These are phyloP conservation scores for Sycophila sp. DNA, from an alignment of 1,140 invertebrate species.

Conservation along the genomic window DNA sequence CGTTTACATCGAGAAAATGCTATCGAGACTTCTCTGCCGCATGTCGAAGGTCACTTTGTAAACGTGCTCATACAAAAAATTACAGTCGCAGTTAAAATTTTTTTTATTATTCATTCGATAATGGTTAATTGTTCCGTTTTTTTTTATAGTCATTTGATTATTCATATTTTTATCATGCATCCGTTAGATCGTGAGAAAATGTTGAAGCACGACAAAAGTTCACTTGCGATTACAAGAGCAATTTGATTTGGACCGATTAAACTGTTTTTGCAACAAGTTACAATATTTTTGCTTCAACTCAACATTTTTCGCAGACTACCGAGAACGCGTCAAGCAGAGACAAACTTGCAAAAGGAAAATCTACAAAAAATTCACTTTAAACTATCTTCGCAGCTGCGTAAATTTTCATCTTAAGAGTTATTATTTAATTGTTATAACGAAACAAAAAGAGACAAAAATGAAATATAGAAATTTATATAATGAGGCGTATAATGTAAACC, in stretches of 20 bases:
- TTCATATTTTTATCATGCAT: not conserved
- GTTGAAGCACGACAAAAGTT: conserved; percentile 10
- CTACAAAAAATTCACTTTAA: too few species aligned
- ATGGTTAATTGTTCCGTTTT: too few species aligned
- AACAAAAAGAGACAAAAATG: not conserved
- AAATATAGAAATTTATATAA: not conserved
- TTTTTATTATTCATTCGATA: too few species aligned
- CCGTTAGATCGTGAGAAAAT: conserved; percentile 9
- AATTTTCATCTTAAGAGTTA: too few species aligned
- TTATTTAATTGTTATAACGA: not conserved
- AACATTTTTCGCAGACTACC: conserved; percentile 1
- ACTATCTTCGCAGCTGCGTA: too few species aligned
- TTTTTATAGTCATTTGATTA: too few species aligned
- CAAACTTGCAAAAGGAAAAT: too few species aligned
- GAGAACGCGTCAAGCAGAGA: too few species aligned
- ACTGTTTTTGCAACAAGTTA: conserved; percentile 10
- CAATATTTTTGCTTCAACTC: not conserved
- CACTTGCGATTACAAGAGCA: not conserved
- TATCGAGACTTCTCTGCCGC: not conserved
- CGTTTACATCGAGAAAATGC: conserved; percentile 20
- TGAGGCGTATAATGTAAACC: too few species aligned
- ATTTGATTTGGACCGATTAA: conserved; percentile 30
- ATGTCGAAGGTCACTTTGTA: conserved; percentile 28
- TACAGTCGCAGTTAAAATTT: not conserved
- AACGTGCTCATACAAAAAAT: conserved; percentile 11